A percentile compares a stretch with the other conserved stretches of the same genome.
phyloP scores from a whole-genome alignment of 1,140 invertebrate genomes.

The Anoplolepis gracilipes region DNA sequence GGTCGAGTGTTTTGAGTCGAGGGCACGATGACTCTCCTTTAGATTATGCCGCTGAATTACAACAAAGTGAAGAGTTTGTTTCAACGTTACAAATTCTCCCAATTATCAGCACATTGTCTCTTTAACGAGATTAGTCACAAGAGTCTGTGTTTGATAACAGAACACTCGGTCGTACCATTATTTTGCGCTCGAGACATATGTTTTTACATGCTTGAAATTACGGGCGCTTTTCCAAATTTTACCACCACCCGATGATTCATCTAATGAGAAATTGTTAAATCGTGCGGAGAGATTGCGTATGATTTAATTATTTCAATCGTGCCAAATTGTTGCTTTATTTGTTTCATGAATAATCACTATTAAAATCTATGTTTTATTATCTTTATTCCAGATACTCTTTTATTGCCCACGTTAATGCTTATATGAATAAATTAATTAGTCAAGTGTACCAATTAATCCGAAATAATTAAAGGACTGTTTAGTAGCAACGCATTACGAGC shows the following conservation, averaged over 20 bases:
- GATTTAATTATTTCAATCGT: neutral
- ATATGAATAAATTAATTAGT: neutral
- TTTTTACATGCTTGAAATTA: neutral
- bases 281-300: neutral
- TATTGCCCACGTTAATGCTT: neutral
- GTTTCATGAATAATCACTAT: neutral
- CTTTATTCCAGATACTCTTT: neutral
- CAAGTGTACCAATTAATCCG: neutral
- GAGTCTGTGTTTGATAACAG: neutral
- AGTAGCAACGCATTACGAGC: neutral
- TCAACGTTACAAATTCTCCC: neutral
- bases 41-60: neutral
- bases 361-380: neutral
- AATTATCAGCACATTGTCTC: neutral
- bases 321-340: neutral
- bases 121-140: neutral
- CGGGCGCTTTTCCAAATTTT: neutral
- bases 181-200: neutral
- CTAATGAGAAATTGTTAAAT: neutral
- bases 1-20: neutral
- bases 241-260: neutral
- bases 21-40: neutral
- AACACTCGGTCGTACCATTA: neutral
- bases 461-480: neutral
- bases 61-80: neutral